phyloP scores from a whole-genome alignment of 2,113 vertebrate species.

The Psophia crepitans region DNA sequence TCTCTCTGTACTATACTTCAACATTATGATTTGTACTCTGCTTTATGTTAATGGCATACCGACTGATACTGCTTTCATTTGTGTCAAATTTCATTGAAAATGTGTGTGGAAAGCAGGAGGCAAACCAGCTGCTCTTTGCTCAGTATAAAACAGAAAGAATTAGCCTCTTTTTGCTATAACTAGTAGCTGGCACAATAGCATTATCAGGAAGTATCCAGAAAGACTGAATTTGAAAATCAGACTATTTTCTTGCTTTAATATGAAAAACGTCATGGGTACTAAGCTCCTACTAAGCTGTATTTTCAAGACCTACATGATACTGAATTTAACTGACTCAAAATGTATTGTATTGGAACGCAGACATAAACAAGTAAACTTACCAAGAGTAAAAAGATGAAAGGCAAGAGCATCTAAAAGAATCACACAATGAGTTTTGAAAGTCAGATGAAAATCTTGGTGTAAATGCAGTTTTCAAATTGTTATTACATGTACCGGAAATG shows the following conservation, averaged over 20 bases:
- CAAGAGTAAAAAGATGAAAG: neutral
- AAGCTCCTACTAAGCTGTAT: neutral
- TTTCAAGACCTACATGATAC: neutral
- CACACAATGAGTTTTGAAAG: neutral
- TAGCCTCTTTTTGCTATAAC: neutral
- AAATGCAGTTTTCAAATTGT: neutral
- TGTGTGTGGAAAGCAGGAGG: neutral
- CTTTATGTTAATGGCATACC: neutral
- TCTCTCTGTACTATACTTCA: neutral
- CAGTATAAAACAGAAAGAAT: neutral
- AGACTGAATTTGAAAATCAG: neutral
- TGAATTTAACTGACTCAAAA: neutral
- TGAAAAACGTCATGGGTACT: neutral
- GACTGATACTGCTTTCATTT: neutral
- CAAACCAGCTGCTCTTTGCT: neutral
- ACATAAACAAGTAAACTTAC: neutral
- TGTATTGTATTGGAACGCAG: neutral
- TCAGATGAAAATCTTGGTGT: neutral
- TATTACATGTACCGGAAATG: neutral
- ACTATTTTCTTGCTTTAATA: neutral
- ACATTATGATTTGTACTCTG: neutral
- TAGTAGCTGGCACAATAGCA: neutral
- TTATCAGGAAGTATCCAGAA: neutral
- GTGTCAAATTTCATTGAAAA: neutral
- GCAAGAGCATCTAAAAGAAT: neutral